phyloP scores from a whole-genome alignment of 2,797 vertebrate species.

The Pogoniulus pusillus region DNA sequence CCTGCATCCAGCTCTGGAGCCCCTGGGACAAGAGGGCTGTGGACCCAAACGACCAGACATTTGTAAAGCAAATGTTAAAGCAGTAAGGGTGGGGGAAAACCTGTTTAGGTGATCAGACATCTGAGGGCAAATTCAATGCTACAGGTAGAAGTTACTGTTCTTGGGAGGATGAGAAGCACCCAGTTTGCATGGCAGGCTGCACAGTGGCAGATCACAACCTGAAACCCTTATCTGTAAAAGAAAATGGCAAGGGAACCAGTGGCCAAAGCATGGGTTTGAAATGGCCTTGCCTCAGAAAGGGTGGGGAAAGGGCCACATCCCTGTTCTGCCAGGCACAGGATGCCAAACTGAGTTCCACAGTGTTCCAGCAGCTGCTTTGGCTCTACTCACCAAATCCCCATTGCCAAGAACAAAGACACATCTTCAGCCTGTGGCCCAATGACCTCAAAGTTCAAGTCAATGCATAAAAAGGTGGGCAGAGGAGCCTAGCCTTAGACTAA shows the following conservation, averaged over 20 bases:
- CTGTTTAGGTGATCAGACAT: background rate
- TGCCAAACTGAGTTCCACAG: background rate
- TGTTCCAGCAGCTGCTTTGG: background rate
- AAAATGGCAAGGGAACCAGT: background rate
- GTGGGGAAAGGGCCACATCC: background rate
- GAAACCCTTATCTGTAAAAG: background rate
- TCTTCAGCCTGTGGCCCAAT: background rate
- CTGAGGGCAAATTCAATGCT: background rate
- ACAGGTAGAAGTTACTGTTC: background rate
- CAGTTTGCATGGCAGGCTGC: background rate
- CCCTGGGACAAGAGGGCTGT: no score
- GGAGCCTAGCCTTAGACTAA: constrained; percentile 40
- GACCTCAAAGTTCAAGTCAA: background rate
- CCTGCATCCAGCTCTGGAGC: no score
- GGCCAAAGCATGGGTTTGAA: background rate
- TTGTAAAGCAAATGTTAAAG: background rate
- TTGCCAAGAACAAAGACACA: background rate
- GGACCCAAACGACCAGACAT: no score
- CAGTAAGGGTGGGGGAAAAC: background rate
- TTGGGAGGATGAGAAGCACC: background rate
- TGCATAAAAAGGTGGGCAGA: background rate
- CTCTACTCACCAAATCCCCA: background rate
- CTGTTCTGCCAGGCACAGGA: background rate
- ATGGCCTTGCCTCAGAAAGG: background rate
- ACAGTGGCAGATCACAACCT: background rate